These are phyloP conservation scores for Pogoniulus pusillus DNA, from an alignment of 2,797 vertebrate genomes.

Conservation along the genomic window DNA sequence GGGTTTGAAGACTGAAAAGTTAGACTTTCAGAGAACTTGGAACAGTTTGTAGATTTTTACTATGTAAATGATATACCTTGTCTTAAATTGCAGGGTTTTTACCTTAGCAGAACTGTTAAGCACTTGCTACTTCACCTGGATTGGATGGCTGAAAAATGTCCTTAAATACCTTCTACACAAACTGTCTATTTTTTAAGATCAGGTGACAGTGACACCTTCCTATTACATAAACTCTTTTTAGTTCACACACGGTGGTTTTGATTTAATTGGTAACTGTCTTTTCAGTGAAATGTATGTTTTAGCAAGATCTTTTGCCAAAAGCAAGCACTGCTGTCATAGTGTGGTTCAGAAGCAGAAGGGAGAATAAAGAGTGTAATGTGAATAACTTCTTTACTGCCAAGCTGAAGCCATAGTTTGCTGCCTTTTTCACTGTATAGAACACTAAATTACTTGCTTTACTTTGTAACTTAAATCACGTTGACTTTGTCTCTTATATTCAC, in stretches of 20 bases:
- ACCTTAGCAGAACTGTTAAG: neutral
- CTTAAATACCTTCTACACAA: neutral
- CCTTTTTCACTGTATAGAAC: neutral
- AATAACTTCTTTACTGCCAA: neutral
- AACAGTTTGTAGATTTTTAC: neutral
- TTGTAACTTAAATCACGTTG: neutral
- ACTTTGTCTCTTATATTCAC: neutral
- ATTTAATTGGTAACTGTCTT: neutral
- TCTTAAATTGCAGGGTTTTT: neutral
- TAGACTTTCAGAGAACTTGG: neutral
- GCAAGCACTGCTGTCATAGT: neutral
- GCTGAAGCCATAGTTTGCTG: neutral
- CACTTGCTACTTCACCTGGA: neutral
- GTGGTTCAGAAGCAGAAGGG: neutral
- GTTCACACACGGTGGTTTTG: neutral
- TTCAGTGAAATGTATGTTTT: neutral
- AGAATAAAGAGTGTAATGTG: neutral
- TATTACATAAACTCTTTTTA: neutral
- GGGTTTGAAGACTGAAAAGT: neutral
- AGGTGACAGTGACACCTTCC: neutral
- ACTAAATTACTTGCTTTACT: neutral
- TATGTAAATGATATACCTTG: neutral
- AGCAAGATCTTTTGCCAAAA: neutral
- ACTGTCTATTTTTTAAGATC: neutral
- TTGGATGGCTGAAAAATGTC: neutral